A percentile compares a stretch with the other conserved stretches of the same genome.
phyloP scores from a whole-genome alignment of 2,888 invertebrate genomes.

The Mythimna loreyi region DNA sequence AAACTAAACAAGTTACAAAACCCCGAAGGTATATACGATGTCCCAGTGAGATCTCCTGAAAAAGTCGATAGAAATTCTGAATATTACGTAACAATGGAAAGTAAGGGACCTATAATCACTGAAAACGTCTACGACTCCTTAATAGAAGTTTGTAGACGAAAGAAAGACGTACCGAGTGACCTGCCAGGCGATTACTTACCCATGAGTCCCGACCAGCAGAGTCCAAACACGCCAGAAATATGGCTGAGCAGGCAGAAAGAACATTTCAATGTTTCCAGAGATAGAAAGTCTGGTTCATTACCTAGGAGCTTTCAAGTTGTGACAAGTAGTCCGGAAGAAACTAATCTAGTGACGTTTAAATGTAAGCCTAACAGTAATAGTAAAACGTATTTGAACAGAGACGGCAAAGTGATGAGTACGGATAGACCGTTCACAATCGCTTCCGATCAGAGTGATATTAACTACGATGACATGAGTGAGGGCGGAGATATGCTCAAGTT shows the following conservation, averaged over 20 bases:
- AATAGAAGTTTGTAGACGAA: slow-evolving; percentile 83
- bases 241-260: slow-evolving; percentile 94
- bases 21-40: slow-evolving; percentile 84
- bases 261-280: slow-evolving; percentile 92
- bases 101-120: slow-evolving; percentile 69
- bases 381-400: slow-evolving; percentile 90
- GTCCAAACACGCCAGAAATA: slow-evolving; percentile 92
- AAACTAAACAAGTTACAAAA: slow-evolving; percentile 78
- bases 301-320: slow-evolving; percentile 94
- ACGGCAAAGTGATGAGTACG: slow-evolving; percentile 91
- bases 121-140: slow-evolving; percentile 85
- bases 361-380: slow-evolving; percentile 85
- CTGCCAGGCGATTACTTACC: slow-evolving; percentile 83
- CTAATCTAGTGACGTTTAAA: slow-evolving; percentile 82
- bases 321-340: slow-evolving; percentile 89
- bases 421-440: slow-evolving; percentile 94
- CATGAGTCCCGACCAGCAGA: slow-evolving; percentile 85
- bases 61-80: slow-evolving; percentile 75
- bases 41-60: slow-evolving; percentile 83
- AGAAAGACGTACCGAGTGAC: slow-evolving; percentile 77
- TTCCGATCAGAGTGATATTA: slow-evolving; percentile 93
- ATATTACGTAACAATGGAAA: slow-evolving; percentile 84
- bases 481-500: slow-evolving; percentile 86
- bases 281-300: slow-evolving; percentile 94
- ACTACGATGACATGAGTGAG: slow-evolving; percentile 91